These are phyloP conservation scores for Neomicropteryx cornuta DNA, from an alignment of 1,140 invertebrate species.

Conservation along the genomic window DNA sequence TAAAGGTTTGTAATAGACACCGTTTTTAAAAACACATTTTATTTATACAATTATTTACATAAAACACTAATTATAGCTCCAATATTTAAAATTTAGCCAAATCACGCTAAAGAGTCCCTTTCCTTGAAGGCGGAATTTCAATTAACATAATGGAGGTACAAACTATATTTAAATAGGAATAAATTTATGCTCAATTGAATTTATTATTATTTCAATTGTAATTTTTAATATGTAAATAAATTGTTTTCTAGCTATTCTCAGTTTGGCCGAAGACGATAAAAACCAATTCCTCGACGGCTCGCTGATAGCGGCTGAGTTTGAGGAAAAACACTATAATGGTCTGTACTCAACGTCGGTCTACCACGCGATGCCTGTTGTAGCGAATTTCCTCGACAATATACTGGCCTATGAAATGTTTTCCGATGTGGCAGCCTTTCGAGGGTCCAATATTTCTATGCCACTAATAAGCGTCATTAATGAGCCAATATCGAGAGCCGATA, in stretches of 20 bases:
- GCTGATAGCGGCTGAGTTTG: conserved; percentile 25
- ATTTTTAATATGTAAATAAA: background rate
- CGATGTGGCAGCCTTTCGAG: no score
- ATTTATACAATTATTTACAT: no score
- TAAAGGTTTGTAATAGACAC: no score
- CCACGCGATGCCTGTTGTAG: conserved; percentile 48
- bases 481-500: conserved; percentile 13
- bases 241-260: conserved; percentile 21
- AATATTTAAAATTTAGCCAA: no score
- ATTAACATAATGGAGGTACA: conserved; percentile 7
- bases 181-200: conserved; percentile 15
- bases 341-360: conserved; percentile 42
- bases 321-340: conserved; percentile 27
- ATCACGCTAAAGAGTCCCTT: no score
- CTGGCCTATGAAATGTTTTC: conserved; percentile 30
- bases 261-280: conserved; percentile 18
- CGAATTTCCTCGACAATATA: conserved; percentile 46
- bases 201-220: conserved; percentile 16
- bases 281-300: conserved; percentile 20
- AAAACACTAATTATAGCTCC: no score
- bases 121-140: no score
- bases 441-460: conserved; percentile 49
- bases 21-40: no score
- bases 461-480: conserved; percentile 2
- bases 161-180: conserved; percentile 12